Evolutionary conservation across 2,797 vertebrate genomes (phyloP), one percentile per base, ranked within the genome.

Genomic region (Arctocebus calabarensis): DNA sequence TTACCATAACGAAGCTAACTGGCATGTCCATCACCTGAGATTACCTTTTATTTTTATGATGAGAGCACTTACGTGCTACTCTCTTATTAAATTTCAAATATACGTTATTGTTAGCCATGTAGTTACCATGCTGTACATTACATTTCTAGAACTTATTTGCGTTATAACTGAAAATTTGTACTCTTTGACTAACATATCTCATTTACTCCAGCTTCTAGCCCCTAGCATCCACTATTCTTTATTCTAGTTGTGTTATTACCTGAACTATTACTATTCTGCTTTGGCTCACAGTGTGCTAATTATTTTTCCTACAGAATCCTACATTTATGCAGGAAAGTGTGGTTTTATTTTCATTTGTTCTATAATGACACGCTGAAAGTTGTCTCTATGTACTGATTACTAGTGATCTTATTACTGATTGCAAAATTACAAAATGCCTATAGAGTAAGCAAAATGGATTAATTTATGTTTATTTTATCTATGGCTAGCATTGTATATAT

Each of bases 341-440:
- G 32, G 27, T 77, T 87, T 90, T 94, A 90, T 43, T 64, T 91
- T 13, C 34, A 22, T 86, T 59, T 92, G 32, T 83, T 77, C 9
- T n/a, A 62, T 7, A 71, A 83, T 7, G 16, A 40, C 22, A 25
- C 77, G 9, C 62, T 48, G 81, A 94, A 75, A 68, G 5, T 19
- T 75, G 20, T 74, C 10, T 61, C 11, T 91, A 10, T 55, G 27
- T 68, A 34, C 34, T 70, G 40, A 82, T 92, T 48, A 66, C n/a
- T 52, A 86, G 27, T 61, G 55, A 75, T 86, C 23, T 29, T 59
- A 23, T 6, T 78, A 62, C 55, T 89, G 79, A 78, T 48, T 64
- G n/a, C 22, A 88, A 61, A 91, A 90, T 64, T 61, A 61, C 81
- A 68, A 68, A 84, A 59, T 68, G 29, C 40, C 66, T 94, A 37